Base-by-base conservation (phyloP, 2,888 invertebrate genomes). In the Melinopterus prodromus region DNA sequence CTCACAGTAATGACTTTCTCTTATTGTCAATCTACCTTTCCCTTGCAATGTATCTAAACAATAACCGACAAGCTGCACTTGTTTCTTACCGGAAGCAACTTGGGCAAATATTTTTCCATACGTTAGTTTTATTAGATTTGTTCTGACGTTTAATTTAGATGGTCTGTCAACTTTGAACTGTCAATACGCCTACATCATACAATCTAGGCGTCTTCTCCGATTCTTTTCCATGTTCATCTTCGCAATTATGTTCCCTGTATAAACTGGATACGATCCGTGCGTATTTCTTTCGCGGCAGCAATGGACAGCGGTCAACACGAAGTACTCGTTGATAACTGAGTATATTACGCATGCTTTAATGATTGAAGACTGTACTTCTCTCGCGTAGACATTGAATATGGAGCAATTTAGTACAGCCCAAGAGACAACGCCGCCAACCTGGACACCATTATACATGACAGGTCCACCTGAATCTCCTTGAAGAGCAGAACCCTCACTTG, bases 241-340 rank as follows among this genome's bases (percentile, higher is more conserved):
- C 6, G 9, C 38, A 6, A 38, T 9, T 26, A n/a, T 74, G 16
- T 26, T 74, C 36, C 74, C 35, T 6, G n/a, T 36, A 74, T 16
- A 6, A n/a, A 14, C 74, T 26, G 74, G 26, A 36, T n/a, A n/a
- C n/a, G 38, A 36, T 36, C 7, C n/a, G 6, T 6, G 70, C 70
- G 14, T 6, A 14, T 6, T 70, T 70, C 16, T n/a, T 70, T 14
- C 79, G 26, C 79, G 74, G 6, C 84, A 84, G 80, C 86, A 87
- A 72, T 86, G 86, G n/a, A n/a, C n/a, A n/a, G n/a, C n/a, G n/a
- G n/a, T n/a, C n/a, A n/a, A n/a, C n/a, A n/a, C n/a, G n/a, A n/a
- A n/a, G n/a, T n/a, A n/a, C n/a, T n/a, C n/a, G n/a, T n/a, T n/a
- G n/a, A n/a, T n/a, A n/a, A n/a, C n/a, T n/a, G n/a, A n/a, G n/a